Percentiles rank a stretch among this genome's conserved stretches.
phyloP scores from a whole-genome alignment of 2,113 vertebrate genomes.

The Caloenas nicobarica region DNA sequence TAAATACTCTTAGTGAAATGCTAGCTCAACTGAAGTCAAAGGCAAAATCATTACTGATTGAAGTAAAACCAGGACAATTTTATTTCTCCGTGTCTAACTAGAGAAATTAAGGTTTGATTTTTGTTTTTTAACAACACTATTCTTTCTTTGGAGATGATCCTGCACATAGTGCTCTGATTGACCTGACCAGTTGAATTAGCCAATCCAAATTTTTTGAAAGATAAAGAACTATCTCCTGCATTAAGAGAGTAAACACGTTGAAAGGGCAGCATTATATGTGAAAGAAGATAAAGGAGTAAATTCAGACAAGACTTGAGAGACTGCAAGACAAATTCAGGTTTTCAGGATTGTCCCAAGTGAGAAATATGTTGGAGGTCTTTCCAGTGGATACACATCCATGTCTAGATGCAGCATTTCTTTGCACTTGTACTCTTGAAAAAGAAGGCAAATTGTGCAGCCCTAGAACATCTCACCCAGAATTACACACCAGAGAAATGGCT shows the following conservation, averaged over 20 bases:
- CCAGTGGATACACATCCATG: not conserved
- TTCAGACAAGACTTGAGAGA: not conserved
- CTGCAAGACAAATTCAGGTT: not conserved
- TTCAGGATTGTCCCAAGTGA: not conserved
- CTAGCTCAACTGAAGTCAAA: not conserved
- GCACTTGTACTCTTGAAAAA: not conserved
- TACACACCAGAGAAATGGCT: not conserved
- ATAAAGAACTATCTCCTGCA: not conserved
- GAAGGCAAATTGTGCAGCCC: not conserved
- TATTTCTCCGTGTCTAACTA: not conserved
- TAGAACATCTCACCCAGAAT: not conserved
- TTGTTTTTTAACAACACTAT: not conserved
- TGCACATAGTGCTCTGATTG: not conserved
- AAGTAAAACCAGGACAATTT: not conserved
- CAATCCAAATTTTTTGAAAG: not conserved
- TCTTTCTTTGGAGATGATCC: not conserved
- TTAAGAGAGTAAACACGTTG: not conserved
- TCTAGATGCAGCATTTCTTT: not conserved
- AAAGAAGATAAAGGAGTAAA: not conserved
- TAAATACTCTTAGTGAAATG: not conserved
- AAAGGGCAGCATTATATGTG: not conserved
- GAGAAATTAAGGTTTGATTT: not conserved
- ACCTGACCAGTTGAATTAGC: not conserved
- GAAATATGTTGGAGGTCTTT: not conserved
- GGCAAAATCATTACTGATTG: not conserved